phyloP scores from a whole-genome alignment of 1,140 invertebrate species.

The Drosophila pseudoananassae region DNA sequence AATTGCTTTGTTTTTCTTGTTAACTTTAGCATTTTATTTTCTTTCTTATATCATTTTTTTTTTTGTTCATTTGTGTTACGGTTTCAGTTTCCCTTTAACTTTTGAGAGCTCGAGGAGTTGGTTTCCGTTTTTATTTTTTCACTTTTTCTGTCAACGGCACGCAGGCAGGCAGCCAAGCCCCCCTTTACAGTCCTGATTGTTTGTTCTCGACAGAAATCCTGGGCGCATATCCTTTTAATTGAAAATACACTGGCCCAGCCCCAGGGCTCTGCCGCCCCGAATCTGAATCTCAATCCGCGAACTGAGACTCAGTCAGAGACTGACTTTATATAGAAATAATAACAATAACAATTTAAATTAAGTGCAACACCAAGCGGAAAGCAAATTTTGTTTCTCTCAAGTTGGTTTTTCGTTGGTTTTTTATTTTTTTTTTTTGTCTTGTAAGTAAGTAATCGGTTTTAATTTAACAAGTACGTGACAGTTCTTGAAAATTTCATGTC shows the following conservation, averaged over 20 bases:
- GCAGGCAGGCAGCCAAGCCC: conserved; percentile 4
- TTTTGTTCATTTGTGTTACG: conserved; percentile 24
- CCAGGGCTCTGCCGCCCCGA: background rate
- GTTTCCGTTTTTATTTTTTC: conserved; percentile 30
- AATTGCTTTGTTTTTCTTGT: conserved; percentile 31
- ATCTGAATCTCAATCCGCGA: conserved; percentile 2
- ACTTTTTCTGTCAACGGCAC: conserved; percentile 70
- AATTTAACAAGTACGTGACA: conserved; percentile 80
- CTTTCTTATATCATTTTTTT: conserved; percentile 16
- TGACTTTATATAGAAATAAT: conserved; percentile 77
- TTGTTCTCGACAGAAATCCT: conserved; percentile 42
- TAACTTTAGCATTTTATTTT: conserved; percentile 38
- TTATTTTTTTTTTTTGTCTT: conserved; percentile 5
- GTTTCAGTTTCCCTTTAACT: conserved; percentile 4
- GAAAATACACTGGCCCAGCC: conserved; percentile 54
- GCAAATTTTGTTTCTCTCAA: conserved; percentile 22
- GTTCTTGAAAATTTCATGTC: conserved; percentile 31
- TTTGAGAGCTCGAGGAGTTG: conserved; percentile 6
- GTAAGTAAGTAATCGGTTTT: conserved; percentile 77
- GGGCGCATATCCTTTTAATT: conserved; percentile 76
- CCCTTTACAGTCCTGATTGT: background rate
- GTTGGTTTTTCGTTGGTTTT: conserved; percentile 3
- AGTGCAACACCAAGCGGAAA: conserved; percentile 61
- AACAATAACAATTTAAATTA: conserved; percentile 81
- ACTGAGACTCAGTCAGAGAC: conserved; percentile 46